Conservation (phyloP, 2,888 invertebrate species). For the Amblyteles armatorius region DNA sequence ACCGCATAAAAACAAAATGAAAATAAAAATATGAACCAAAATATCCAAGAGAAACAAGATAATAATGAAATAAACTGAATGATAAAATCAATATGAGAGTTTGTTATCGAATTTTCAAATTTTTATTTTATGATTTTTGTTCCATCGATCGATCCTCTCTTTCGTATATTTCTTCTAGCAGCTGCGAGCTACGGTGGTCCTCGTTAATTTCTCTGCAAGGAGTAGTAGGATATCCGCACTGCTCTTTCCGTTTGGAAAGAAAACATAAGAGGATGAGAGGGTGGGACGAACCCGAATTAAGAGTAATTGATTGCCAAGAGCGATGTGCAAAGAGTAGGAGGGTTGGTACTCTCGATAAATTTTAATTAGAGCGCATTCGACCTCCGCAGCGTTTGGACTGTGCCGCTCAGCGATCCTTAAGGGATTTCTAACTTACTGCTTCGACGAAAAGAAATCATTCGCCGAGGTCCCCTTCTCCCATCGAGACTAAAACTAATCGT, state of each 20-base stretch:
- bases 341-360: slow-evolving; percentile 70
- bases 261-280: slow-evolving; percentile 8
- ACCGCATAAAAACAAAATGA: too few species aligned
- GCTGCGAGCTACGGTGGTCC: neutral
- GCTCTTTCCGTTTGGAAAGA: slow-evolving; percentile 4
- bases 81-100: too few species aligned
- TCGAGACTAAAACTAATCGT: slow-evolving; percentile 21
- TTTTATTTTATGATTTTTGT: neutral
- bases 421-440: slow-evolving; percentile 57
- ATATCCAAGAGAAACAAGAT: too few species aligned
- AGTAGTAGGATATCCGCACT: neutral
- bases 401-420: slow-evolving; percentile 33
- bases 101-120: neutral
- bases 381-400: slow-evolving; percentile 49
- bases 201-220: slow-evolving; percentile 5
- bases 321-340: slow-evolving; percentile 62
- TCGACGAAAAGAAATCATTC: slow-evolving; percentile 38
- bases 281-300: slow-evolving; percentile 67
- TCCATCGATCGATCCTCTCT: neutral
- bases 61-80: too few species aligned
- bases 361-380: slow-evolving; percentile 72
- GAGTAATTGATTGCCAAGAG: slow-evolving; percentile 72
- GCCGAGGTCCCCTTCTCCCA: slow-evolving; percentile 25
- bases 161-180: neutral
- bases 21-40: too few species aligned